These are phyloP conservation scores for Lamproptera curius DNA, from an alignment of 2,888 invertebrate species.

Conservation along the genomic window DNA sequence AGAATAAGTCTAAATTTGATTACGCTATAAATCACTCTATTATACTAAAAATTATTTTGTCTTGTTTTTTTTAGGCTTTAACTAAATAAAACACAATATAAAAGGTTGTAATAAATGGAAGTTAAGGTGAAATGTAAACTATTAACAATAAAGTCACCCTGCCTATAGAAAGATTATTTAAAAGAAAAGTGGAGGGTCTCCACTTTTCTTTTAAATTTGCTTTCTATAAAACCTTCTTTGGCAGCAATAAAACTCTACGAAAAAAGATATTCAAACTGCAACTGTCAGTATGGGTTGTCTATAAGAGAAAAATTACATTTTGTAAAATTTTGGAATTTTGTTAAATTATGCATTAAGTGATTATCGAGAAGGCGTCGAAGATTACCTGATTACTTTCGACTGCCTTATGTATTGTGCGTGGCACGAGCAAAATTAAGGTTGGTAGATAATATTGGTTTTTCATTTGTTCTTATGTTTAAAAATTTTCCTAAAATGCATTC, in stretches of 20 bases:
- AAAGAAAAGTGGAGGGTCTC: no score
- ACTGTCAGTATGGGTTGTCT: slow-evolving; percentile 18
- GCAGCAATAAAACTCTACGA: not conserved
- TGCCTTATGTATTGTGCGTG: slow-evolving; percentile 10
- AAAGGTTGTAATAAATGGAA: no score
- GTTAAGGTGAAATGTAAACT: no score
- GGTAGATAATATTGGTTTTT: slow-evolving; percentile 1
- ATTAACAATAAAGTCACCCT: no score
- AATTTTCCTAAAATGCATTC: no score
- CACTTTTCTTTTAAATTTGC: no score
- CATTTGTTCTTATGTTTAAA: not conserved
- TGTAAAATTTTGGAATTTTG: slow-evolving; percentile 10
- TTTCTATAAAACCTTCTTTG: not conserved
- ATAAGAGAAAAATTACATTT: slow-evolving; percentile 13
- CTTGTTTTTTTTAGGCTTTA: no score
- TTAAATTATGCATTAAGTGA: slow-evolving; percentile 12
- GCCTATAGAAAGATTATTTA: no score
- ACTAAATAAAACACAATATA: no score
- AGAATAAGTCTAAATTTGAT: no score
- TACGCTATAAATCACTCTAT: no score
- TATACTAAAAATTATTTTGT: no score
- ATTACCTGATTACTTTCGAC: slow-evolving; percentile 1
- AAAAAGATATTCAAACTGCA: slow-evolving; percentile 18
- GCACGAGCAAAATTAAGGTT: slow-evolving; percentile 3
- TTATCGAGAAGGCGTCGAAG: slow-evolving; percentile 1